phyloP scores from a whole-genome alignment of 2,797 vertebrate species.

The Vireo griseus region DNA sequence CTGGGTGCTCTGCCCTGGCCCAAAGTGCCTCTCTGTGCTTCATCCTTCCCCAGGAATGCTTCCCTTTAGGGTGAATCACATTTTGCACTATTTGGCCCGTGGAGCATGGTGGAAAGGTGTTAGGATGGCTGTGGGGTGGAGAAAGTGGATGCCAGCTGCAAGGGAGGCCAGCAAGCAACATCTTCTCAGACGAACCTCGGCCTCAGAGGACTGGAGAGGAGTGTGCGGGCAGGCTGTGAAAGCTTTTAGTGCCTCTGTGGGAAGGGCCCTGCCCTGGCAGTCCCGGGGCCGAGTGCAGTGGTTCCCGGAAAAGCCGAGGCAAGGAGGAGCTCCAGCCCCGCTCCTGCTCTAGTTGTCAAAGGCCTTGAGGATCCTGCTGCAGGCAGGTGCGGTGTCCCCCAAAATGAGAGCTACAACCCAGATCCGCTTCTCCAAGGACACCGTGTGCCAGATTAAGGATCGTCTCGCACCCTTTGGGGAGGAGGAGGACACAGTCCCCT shows the following conservation, averaged over 20 bases:
- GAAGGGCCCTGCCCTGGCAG: neutral
- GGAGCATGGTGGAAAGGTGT: neutral
- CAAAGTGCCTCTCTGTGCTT: neutral
- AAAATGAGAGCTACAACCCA: neutral
- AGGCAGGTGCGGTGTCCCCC: neutral
- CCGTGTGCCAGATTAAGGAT: neutral
- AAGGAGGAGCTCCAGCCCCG: neutral
- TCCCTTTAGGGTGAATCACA: neutral
- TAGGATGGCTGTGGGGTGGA: neutral
- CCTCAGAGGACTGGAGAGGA: neutral
- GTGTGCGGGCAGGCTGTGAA: neutral
- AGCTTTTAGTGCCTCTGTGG: neutral
- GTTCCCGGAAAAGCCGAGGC: neutral
- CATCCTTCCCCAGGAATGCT: neutral
- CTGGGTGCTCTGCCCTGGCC: neutral
- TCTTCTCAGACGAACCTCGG: neutral
- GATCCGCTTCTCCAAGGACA: neutral
- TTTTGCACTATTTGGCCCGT: neutral
- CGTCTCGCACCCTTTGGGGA: neutral
- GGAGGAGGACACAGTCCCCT: neutral
- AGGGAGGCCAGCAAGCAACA: neutral
- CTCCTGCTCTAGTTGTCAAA: neutral
- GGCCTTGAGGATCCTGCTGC: neutral
- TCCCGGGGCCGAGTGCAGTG: rapidly evolving
- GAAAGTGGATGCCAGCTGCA: neutral